Base-by-base conservation (phyloP, 2,113 vertebrate genomes). In the Choloepus hoffmanni region DNA sequence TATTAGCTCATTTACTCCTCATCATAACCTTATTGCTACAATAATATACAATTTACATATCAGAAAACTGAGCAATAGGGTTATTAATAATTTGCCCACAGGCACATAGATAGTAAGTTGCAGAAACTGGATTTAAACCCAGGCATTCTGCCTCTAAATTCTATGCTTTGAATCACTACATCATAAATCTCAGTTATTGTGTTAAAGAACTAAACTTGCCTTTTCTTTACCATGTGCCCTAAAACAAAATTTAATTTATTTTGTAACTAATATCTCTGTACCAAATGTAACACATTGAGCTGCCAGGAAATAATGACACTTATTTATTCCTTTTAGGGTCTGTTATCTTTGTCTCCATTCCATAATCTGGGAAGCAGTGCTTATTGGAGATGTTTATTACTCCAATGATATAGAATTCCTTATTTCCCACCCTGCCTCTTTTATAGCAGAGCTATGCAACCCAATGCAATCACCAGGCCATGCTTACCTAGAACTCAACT, bases 111-210 rank as follows among this genome's bases (percentile, higher is more conserved):
- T 63, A 50, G 36, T 18, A 84, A 21, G 7, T 40, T 0, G 0
- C 4, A 63, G 33, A 73, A 33, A 4, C 26, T 8, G 26, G 43
- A 67, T 50, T 50, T 50, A 7, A 67, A 48, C 82, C 62, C 43
- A 18, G 18, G 2, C 1, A 26, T 12, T n/a, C 5, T 55, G 48
- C 8, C 3, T 55, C 14, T 23, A 53, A 13, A 0, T 2, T 24
- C 13, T 33, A 16, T 48, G 55, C 2, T 14, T 40, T 73, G 16
- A 58, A 8, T 5, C 33, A 58, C 10, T 16, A 45, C 7, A 33
- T 21, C 2, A 73, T 15, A 45, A 60, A 19, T 30, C 14, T 50
- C 23, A 36, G 2, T 2, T 65, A 11, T 21, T 36, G 30, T 26
- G 9, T 28, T 24, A 40, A 40, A n/a, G 40, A 76, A 33, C 19